Base-by-base conservation (phyloP, 2,113 vertebrate species). In the Cyprinodon brontotheroides region DNA sequence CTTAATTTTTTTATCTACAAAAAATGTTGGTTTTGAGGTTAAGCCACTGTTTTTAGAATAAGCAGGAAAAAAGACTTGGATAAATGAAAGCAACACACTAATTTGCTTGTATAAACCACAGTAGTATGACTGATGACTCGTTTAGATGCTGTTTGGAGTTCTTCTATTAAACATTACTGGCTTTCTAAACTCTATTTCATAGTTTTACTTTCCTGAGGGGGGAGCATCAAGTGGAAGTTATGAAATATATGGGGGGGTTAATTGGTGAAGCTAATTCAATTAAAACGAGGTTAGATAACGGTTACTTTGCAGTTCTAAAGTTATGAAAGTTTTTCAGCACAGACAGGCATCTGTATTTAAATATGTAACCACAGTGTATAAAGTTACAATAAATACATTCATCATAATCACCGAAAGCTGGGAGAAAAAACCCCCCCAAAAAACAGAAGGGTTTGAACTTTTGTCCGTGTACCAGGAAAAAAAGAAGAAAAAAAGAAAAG, bases 381-480 rank as follows among this genome's bases (percentile, higher is more conserved):
- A 63, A 68, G 64, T 39, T 40, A 22, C 36, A 57, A 50, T 3
- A 41, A 73, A 75, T 2, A 15, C 37, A 15, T 41, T 70, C 61
- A 17, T 73, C 61, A 29, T 38, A 64, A 61, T 77, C 66, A 41
- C 22, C 70, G 5, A n/a, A 65, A 72, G 47, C 37, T 11, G 40
- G 39, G 14, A 50, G 57, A 14, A 57, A 66, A 65, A 67, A 64
- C 29, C 29, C 29, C 29, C 29, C 29, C 29, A 29, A 29, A 29
- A 36, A 61, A 65, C 15, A 57, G n/a, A 6, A 15, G 8, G 22
- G 43, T 70, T 82, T 90, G 77, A 87, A 82, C 64, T 78, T 80
- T 83, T 77, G 78, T 84, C 71, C 60, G 0, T 37, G 74, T 61
- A 29, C 1, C 29, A 37, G 68, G 73, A 73, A 39, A 20, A 79